A percentile compares a stretch with the other conserved stretches of the same genome.
phyloP scores from a whole-genome alignment of 2,113 vertebrate species.

The Ophthalmolycus amberensis region DNA sequence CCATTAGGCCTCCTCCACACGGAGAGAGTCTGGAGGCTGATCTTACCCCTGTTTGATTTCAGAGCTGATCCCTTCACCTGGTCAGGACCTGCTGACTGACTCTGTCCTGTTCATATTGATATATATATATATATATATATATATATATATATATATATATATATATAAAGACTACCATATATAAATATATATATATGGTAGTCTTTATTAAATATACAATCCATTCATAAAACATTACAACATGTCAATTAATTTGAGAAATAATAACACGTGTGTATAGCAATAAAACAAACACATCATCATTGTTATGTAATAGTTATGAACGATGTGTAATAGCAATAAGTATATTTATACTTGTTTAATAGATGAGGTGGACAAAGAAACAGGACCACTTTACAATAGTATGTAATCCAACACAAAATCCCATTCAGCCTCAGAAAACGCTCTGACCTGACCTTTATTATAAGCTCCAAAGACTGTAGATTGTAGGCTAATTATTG shows the following conservation, averaged over 20 bases:
- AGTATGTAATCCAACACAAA: neutral
- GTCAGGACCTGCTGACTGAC: neutral
- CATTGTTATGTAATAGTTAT: neutral
- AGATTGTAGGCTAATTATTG: neutral
- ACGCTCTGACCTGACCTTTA: neutral
- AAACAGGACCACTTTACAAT: neutral
- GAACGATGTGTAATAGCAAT: neutral
- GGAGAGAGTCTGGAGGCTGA: constrained; percentile 6
- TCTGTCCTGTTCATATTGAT: neutral
- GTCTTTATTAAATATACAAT: neutral
- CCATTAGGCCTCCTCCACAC: constrained; percentile 68
- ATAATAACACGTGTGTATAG: neutral
- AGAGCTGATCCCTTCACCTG: constrained; percentile 39
- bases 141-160: neutral
- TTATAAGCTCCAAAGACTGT: neutral
- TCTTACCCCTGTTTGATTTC: constrained; percentile 14
- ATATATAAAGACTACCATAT: neutral
- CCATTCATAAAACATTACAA: neutral
- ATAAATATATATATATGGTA: neutral
- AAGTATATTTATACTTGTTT: neutral
- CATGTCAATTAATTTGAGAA: neutral
- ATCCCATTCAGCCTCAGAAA: neutral
- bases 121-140: neutral
- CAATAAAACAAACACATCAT: neutral
- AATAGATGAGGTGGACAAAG: neutral